Evolutionary conservation across 2,888 invertebrate genomes (phyloP).

Genomic region (Apodemia hepburni): DNA sequence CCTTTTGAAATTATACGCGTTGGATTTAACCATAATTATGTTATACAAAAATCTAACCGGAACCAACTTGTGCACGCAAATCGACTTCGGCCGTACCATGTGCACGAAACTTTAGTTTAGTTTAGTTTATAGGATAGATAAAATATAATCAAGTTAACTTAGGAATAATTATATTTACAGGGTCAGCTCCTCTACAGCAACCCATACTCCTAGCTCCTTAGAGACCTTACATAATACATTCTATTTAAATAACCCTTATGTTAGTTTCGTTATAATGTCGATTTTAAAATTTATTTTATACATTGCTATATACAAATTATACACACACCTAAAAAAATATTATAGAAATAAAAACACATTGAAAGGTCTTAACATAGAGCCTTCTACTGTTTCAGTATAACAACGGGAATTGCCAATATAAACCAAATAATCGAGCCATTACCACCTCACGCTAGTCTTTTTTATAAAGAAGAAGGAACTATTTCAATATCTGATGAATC

Average conservation of each 20-base stretch:
- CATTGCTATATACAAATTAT: conserved; percentile 28
- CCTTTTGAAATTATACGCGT: too few species aligned
- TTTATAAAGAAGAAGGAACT: conserved; percentile 21
- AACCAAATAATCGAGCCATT: conserved; percentile 21
- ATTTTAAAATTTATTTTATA: conserved; percentile 27
- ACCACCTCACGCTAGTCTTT: conserved; percentile 31
- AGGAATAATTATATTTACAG: conserved; percentile 23
- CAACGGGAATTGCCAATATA: conserved; percentile 19
- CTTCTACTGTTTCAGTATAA: conserved; percentile 26
- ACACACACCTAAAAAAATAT: conserved; percentile 16
- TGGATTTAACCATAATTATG: conserved; percentile 32
- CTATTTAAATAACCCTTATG: conserved; percentile 25
- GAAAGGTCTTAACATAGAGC: conserved; percentile 6
- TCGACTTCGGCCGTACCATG: conserved; percentile 25
- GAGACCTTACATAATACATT: not conserved
- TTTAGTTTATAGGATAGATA: not conserved
- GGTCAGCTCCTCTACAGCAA: conserved; percentile 18
- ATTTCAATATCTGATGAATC: conserved; percentile 29
- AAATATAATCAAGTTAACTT: not conserved
- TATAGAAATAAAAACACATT: conserved; percentile 10
- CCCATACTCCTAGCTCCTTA: conserved; percentile 17
- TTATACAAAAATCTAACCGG: conserved; percentile 27
- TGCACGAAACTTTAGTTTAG: conserved; percentile 4
- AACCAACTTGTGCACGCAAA: conserved; percentile 31
- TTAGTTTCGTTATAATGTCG: conserved; percentile 30